A percentile compares a stretch with the other conserved stretches of the same genome.
Conservation (phyloP, 1,140 invertebrate species). For the Liolophura sinensis region DNA sequence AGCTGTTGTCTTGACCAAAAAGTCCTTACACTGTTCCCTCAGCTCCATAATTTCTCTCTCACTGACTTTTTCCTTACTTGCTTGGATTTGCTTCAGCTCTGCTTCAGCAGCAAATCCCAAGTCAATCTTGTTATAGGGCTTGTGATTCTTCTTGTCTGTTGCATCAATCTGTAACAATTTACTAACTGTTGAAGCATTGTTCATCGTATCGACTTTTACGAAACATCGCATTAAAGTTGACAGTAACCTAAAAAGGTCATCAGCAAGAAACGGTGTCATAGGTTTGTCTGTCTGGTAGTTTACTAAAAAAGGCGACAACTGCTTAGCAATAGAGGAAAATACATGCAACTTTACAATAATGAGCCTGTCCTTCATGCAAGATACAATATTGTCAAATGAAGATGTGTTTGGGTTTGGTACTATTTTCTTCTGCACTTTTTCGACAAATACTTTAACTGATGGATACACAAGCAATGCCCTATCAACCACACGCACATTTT, state of each 20-base stretch:
- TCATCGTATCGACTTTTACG: constrained; percentile 3
- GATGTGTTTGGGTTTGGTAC: no score
- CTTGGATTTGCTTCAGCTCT: constrained; percentile 8
- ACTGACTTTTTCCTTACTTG: constrained; percentile 14
- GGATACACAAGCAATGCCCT: neutral
- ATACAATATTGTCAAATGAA: constrained; percentile 3
- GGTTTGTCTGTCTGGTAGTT: constrained; percentile 18
- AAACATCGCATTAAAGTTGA: constrained; percentile 7
- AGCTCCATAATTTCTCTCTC: constrained; percentile 16
- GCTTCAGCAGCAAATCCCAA: constrained; percentile 13
- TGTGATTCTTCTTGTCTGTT: constrained; percentile 8
- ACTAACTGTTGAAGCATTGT: neutral
- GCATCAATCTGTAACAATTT: constrained; percentile 10
- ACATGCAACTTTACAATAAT: constrained; percentile 8
- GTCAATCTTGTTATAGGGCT: constrained; percentile 9
- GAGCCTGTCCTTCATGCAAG: neutral
- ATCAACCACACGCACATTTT: neutral
- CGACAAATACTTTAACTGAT: no score
- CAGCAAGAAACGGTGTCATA: constrained; percentile 17
- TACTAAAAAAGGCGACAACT: constrained; percentile 17
- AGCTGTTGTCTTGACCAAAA: constrained; percentile 1
- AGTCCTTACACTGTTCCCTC: constrained; percentile 10
- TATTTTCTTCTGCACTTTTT: no score
- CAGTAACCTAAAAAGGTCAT: constrained; percentile 5
- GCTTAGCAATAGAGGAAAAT: constrained; percentile 10